phyloP scores from a whole-genome alignment of 2,113 vertebrate species.

The Cervus canadensis region DNA sequence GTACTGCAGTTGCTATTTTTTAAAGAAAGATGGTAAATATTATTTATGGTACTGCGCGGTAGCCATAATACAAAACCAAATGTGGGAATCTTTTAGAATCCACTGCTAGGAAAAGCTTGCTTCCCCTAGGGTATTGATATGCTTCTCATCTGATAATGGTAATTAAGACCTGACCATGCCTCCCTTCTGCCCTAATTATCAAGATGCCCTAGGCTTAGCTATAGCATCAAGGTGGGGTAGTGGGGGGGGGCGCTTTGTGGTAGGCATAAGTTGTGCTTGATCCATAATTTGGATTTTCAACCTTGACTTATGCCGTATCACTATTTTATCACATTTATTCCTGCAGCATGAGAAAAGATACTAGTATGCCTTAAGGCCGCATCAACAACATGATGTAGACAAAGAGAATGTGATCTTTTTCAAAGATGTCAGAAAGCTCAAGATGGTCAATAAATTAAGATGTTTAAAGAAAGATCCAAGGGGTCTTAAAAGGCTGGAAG shows the following conservation, averaged over 20 bases:
- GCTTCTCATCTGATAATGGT: not conserved
- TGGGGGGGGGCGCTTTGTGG: not conserved
- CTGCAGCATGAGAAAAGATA: not conserved
- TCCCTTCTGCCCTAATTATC: not conserved
- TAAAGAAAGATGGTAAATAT: not conserved
- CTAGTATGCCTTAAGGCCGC: not conserved
- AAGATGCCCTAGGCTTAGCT: not conserved
- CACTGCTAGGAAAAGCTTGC: not conserved
- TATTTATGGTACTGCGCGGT: not conserved
- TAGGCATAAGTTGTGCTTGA: not conserved
- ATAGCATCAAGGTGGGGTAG: accelerated
- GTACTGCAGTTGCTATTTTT: not conserved
- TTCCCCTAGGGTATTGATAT: accelerated
- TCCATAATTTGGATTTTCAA: not conserved
- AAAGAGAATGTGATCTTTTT: not conserved
- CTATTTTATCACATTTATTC: not conserved
- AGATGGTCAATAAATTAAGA: not conserved
- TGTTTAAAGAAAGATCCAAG: not conserved
- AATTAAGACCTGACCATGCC: not conserved
- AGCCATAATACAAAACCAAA: not conserved
- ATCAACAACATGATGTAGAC: not conserved
- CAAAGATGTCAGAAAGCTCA: not conserved
- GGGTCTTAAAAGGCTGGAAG: not conserved
- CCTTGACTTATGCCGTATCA: not conserved
- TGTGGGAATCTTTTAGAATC: not conserved